Percentiles rank a stretch among this genome's conserved stretches.
Evolutionary conservation across 2,797 vertebrate genomes (phyloP).

Genomic region (Myotis findleyi): DNA sequence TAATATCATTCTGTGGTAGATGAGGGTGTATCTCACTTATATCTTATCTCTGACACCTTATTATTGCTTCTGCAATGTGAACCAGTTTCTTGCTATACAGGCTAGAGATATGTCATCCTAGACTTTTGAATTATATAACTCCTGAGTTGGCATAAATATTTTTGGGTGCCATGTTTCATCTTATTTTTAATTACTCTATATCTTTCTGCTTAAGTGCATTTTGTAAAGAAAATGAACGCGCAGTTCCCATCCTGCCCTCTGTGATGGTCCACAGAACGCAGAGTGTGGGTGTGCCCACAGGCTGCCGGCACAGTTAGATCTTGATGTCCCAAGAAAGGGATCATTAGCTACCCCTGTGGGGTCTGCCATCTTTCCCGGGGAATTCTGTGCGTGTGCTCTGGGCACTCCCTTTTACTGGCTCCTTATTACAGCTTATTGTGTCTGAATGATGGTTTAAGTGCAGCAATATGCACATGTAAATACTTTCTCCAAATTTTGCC

Average conservation of each 20-base stretch:
- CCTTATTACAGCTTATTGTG: background rate
- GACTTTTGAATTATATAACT: background rate
- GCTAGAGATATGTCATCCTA: background rate
- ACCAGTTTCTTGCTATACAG: background rate
- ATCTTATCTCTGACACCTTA: background rate
- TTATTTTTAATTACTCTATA: background rate
- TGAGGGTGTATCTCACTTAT: background rate
- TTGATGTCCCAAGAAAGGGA: slow-evolving; percentile 31
- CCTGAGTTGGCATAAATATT: background rate
- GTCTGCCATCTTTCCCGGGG: background rate
- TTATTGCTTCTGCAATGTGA: background rate
- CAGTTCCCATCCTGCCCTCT: background rate
- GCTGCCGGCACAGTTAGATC: background rate
- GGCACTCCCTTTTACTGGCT: background rate
- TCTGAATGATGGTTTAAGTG: background rate
- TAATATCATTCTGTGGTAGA: background rate
- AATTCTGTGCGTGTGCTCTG: background rate
- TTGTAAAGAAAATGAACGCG: background rate
- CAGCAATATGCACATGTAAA: background rate
- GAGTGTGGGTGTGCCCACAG: background rate
- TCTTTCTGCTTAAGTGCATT: background rate
- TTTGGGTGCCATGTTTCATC: background rate
- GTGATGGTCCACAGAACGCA: background rate
- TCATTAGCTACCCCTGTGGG: background rate
- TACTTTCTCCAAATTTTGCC: background rate